Evolutionary conservation across 2,113 vertebrate species (phyloP).

Genomic region (Mus pahari): DNA sequence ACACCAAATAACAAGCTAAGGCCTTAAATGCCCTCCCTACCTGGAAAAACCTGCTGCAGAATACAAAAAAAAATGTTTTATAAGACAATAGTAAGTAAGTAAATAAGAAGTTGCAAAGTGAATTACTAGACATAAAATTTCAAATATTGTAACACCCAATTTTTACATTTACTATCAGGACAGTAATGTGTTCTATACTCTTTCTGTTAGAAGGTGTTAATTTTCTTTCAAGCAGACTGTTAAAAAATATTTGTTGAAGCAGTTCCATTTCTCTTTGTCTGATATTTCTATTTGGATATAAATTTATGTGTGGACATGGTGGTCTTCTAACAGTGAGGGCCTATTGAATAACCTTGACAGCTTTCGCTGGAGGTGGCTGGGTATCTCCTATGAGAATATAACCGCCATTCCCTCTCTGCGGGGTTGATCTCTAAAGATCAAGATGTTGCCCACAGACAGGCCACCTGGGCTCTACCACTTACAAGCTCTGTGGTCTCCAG

Average conservation of each 20-base stretch:
- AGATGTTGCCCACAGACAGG: background rate
- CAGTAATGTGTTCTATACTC: background rate
- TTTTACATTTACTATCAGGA: conserved; percentile 41
- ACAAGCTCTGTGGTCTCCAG: background rate
- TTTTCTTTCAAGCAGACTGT: conserved; percentile 2
- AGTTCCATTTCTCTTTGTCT: conserved; percentile 50
- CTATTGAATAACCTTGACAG: background rate
- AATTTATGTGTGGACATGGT: background rate
- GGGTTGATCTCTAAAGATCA: background rate
- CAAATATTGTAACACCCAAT: background rate
- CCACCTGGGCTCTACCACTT: background rate
- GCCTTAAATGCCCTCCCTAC: background rate
- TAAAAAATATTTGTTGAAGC: background rate
- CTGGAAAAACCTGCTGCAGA: conserved; percentile 9
- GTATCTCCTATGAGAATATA: background rate
- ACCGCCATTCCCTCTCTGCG: background rate
- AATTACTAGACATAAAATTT: conserved; percentile 49
- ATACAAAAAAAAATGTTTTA: conserved; percentile 26
- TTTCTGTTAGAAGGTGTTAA: conserved; percentile 42
- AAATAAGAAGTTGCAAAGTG: conserved; percentile 16
- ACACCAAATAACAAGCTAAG: conserved; percentile 37
- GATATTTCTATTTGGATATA: conserved; percentile 32
- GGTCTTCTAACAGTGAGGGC: background rate
- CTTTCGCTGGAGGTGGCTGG: background rate
- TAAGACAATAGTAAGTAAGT: conserved; percentile 6